Base-by-base conservation (phyloP, 2,888 invertebrate genomes). In the Drosophila pegasa region DNA sequence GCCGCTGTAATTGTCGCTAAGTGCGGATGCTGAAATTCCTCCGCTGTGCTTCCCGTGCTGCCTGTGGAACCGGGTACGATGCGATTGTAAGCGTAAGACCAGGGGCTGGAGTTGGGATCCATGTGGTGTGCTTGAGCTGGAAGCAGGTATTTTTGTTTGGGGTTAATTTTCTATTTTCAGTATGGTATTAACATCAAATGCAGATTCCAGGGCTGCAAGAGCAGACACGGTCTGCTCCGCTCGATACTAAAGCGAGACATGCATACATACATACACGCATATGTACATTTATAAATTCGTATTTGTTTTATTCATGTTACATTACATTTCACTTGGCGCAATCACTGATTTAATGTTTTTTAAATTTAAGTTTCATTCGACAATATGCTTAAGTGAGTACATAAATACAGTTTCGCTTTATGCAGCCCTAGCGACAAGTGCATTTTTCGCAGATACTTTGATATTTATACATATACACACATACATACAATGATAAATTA, bases 101-200 rank as follows among this genome's bases (percentile, higher is more conserved):
- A 97, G 93, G 97, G 96, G 93, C 96, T 96, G 93, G 96, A 96
- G 77, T 91, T 92, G 92, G 97, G 97, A 95, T 97, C 97, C 97
- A 97, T 97, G 73, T 71, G 78, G 62, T 55, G 66, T 72, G 64
- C 75, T 71, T 69, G 62, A 60, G 58, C 72, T 72, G 69, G 50
- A 75, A 75, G 52, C 57, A 74, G 63, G 50, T 29, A 45, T 27
- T 27, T 43, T 45, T 45, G 27, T 63, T 66, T 62, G 20, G 33
- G 25, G 43, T 60, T 52, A 41, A 56, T 48, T 59, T 62, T 54
- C 61, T 50, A 22, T 47, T 50, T 66, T 58, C 51, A 22, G 20
- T n/a, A 33, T 51, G 43, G 35, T 18, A 60, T 47, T 68, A 67
- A 66, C 68, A 66, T 54, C 54, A 64, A 55, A 55, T 66, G 66